Base-by-base conservation (phyloP, 2,113 vertebrate species). In the Apus apus region DNA sequence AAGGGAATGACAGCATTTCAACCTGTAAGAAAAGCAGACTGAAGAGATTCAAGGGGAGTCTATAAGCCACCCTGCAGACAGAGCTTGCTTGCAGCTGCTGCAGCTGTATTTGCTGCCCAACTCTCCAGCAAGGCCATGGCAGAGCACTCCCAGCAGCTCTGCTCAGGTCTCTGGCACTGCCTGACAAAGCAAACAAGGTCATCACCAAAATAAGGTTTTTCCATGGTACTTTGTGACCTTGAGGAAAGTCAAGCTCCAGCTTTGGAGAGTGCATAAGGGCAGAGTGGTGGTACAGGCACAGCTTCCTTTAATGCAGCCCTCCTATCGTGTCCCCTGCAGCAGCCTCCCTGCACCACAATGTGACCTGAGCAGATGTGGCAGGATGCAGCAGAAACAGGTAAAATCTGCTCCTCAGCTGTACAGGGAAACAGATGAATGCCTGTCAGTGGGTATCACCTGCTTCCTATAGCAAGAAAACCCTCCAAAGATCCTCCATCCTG, bases 291-390 rank as follows among this genome's bases (percentile, higher is more conserved):
- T 16, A 11, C 3, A 19, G 11, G 8, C 22, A 38, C 11, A 29
- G 22, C 6, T 30, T n/a, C 5, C 32, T 20, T 34, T 29, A 19
- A 36, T 2, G 26, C 40, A 6, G 18, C 17, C 20, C 38, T 38
- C 14, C 15, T n/a, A 15, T 20, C 26, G 3, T 54, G 13, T 25
- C 14, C 6, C 11, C 21, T 2, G 0, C 25, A n/a, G 46, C 60
- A 46, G 13, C 20, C 15, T 32, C 34, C 26, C 7, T 9, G 43
- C 43, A 13, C 32, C 45, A 14, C 0, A 3, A 3, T 1, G 34
- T 50, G 48, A 40, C 40, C 17, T 15, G 40, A 45, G 56, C 61
- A 74, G 67, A 40, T 38, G 38, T 38, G 40, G 40, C 30, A 45
- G 48, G 48, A 19, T 26, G 50, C 50, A 51, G 23, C 23, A 51